These are phyloP conservation scores for Willowsia nigromaculata DNA, from an alignment of 2,888 invertebrate species.

Conservation along the genomic window DNA sequence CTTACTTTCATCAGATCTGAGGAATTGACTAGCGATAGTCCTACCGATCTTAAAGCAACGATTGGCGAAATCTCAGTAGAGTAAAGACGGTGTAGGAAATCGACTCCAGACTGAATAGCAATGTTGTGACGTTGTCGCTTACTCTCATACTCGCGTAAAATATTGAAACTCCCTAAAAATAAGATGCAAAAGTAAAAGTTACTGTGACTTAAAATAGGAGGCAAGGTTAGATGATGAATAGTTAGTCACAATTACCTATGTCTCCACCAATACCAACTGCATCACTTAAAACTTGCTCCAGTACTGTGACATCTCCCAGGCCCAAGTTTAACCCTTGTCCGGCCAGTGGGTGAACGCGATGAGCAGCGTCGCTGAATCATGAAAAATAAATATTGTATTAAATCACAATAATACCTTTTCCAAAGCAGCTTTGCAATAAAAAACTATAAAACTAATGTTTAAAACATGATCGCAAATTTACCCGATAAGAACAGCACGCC, in stretches of 20 bases:
- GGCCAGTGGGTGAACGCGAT: conserved; percentile 96
- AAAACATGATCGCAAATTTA: conserved; percentile 80
- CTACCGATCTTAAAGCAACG: conserved; percentile 90
- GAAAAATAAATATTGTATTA: background rate
- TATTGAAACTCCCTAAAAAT: conserved; percentile 84
- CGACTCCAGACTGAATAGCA: conserved; percentile 92
- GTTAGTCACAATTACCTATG: conserved; percentile 83
- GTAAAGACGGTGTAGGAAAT: conserved; percentile 92
- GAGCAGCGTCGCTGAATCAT: conserved; percentile 90
- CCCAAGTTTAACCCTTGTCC: conserved; percentile 99
- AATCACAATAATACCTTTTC: background rate
- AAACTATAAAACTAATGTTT: background rate
- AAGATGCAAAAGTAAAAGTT: too few species aligned
- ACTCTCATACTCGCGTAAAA: conserved; percentile 91
- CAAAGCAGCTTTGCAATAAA: too few species aligned
- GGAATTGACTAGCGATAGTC: conserved; percentile 90
- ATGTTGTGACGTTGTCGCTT: conserved; percentile 91
- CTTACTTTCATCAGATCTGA: conserved; percentile 87
- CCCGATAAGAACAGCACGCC: conserved; percentile 93
- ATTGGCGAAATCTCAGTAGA: conserved; percentile 84
- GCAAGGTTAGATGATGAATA: conserved; percentile 15
- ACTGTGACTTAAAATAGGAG: too few species aligned
- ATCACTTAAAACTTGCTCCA: conserved; percentile 87
- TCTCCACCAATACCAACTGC: conserved; percentile 87
- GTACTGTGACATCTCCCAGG: conserved; percentile 92